Base-by-base conservation (phyloP, 2,797 vertebrate genomes). In the Caiman crocodilus region DNA sequence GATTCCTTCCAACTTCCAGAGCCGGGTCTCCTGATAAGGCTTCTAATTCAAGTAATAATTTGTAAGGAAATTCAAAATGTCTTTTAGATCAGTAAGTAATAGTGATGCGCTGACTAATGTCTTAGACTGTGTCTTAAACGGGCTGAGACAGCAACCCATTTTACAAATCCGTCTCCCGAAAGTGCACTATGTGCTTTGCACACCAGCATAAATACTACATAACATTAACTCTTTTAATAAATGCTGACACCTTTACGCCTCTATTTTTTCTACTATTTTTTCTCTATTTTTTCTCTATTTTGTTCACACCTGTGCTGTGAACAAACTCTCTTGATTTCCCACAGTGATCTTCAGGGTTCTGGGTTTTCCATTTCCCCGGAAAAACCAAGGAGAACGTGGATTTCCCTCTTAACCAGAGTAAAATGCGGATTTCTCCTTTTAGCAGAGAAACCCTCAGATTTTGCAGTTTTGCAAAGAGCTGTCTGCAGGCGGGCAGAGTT, bases 31-130 rank as follows among this genome's bases (percentile, higher is more conserved):
- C 56, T 5, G 11, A 65, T 88, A 87, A 89, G 84, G 26, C 91
- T 96, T 94, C 92, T 30, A 85, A 76, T 57, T 88, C 61, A 88
- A 90, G 79, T 89, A 75, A 90, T 67, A 88, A 58, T 71, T 93
- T 86, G 65, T 85, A 75, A 85, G 35, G 63, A 90, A 85, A 88
- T 75, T 50, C 90, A 17, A 50, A 83, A 79, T 88, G 50, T 83
- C 59, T 79, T 93, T 87, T 74, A 87, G 90, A 75, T 90, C 55
- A 83, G 71, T 60, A 57, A 50, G 79, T 75, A 89, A 50, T 1
- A 10, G 65, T 65, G 86, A 30, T 71, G 71, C 30, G 84, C 74
- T 81, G 85, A 79, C 0, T 0, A 30, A 79, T 90, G 94, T 73
- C 87, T 63, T 83, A 79, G 61, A 87, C 86, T 90, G 59, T 32